phyloP scores from a whole-genome alignment of 2,888 invertebrate species.

The Drosophila setosimentum region DNA sequence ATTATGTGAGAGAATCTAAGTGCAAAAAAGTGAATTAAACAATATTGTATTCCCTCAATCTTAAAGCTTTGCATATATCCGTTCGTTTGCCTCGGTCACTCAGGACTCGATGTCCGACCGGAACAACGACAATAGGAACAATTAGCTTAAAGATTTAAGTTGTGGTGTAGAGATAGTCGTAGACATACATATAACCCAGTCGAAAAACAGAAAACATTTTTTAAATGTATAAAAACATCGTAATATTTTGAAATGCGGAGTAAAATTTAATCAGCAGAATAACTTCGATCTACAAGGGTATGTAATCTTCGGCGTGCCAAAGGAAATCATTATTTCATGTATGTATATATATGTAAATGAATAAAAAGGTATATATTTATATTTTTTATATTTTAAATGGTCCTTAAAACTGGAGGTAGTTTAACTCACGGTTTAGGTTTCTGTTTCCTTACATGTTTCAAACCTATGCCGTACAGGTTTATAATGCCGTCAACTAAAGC shows the following conservation, averaged over 20 bases:
- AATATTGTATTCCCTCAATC: neutral
- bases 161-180: too few relatives aligned
- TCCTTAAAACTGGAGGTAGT: neutral
- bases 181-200: too few relatives aligned
- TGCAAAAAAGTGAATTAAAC: neutral
- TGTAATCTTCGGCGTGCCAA: neutral
- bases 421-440: neutral
- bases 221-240: neutral
- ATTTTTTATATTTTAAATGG: slow-evolving; percentile 9
- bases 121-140: too few relatives aligned
- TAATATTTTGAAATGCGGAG: neutral
- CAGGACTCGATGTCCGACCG: too few relatives aligned
- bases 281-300: neutral
- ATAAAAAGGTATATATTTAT: neutral
- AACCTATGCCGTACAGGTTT: slow-evolving; percentile 29
- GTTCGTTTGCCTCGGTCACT: too few relatives aligned
- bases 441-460: slow-evolving; percentile 22
- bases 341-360: neutral
- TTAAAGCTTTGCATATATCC: neutral
- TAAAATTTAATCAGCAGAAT: neutral
- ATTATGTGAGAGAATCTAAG: neutral
- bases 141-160: too few relatives aligned
- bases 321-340: neutral
- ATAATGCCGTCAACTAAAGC: slow-evolving; percentile 1
- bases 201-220: neutral